Evolutionary conservation across 2,888 invertebrate genomes (phyloP), one percentile per base, ranked within the genome.

Genomic region (Drosophila maculinotata): DNA sequence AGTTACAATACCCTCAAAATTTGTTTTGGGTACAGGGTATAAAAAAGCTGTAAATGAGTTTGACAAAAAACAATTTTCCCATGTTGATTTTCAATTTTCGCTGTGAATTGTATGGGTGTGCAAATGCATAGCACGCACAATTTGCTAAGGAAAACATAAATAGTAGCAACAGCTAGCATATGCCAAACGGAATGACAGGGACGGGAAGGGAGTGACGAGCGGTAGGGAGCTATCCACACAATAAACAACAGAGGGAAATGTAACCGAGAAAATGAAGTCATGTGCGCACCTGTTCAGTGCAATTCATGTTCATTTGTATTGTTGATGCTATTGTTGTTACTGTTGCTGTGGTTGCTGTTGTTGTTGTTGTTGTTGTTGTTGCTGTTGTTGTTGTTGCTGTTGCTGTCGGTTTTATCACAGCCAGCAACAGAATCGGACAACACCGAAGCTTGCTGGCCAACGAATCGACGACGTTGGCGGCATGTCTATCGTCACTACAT

Each of bases 291-390:
- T 86, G 83, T 76, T 76, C 86, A 74, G 63, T 85, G 78, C 86
- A 85, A 80, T 85, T 83, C 86, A 80, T 85, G 83, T 85, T 82
- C 86, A 80, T 82, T 86, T 83, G 86, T 85, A 80, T 72, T 82
- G 81, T 79, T 81, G 84, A 68, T 73, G 69, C 44, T 57, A 54
- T 54, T 70, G 62, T 54, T 58, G 69, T 38, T 65, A 48, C 38
- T 48, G 45, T 48, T 57, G 38, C 5, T 36, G 49, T 33, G 58
- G 26, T 20, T 60, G 44, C 38, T 45, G 53, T 41, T 58, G 30
- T 10, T 56, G 47, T 41, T 47, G 28, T 31, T 39, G 31, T 31
- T 48, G 26, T 30, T 51, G 26, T 12, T 65, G 25, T 20, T 33
- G n/a, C n/a, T 48, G 36, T 6, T 60, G 49, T n/a, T 38, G 47